Evolutionary conservation across 2,797 vertebrate species (phyloP), one percentile per base, ranked within the genome.

Genomic region (Fistularia tabacaria): DNA sequence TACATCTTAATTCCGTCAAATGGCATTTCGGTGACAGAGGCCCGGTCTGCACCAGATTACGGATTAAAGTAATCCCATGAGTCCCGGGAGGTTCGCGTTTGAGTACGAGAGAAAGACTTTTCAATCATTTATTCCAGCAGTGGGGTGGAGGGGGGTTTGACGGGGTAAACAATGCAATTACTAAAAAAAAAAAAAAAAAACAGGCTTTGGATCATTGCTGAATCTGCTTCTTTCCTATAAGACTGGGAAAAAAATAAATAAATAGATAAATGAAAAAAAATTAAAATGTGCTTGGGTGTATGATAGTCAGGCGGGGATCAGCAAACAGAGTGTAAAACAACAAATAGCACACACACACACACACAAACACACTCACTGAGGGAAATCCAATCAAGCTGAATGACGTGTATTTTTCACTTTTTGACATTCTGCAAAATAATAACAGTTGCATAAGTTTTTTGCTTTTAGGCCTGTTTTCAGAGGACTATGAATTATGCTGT

Each of bases 31-130:
- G 49, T 68, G 69, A 66, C 62, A 66, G 67, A 59, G 60, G 46
- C 39, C 51, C 14, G 50, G 73, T 41, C 63, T 10, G 14, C 74
- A 66, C 74, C 71, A 86, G 86, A 89, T 89, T 87, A 88, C 77
- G 76, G 85, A 90, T 91, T 90, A 87, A 69, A 75, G 66, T 89
- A 90, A 90, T 87, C 87, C 81, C 74, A 59, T 9, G 36, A 62
- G 66, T 62, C 49, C 70, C 15, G 54, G 54, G 46, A 62, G 36
- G 38, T n/a, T 40, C 7, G 25, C 36, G 54, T 63, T 56, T 52
- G 43, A 69, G 69, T 41, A 66, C 67, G 39, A 69, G 14, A 50
- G 52, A 49, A 49, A 14, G 55, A 63, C 54, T 69, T 75, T 79
- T 46, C 57, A 77, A 73, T 78, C 78, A 74, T 80, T 72, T 66